Percentiles rank a stretch among this genome's conserved stretches.
Conservation (phyloP, 2,888 invertebrate genomes). For the Caenorhabditis sp. region DNA sequence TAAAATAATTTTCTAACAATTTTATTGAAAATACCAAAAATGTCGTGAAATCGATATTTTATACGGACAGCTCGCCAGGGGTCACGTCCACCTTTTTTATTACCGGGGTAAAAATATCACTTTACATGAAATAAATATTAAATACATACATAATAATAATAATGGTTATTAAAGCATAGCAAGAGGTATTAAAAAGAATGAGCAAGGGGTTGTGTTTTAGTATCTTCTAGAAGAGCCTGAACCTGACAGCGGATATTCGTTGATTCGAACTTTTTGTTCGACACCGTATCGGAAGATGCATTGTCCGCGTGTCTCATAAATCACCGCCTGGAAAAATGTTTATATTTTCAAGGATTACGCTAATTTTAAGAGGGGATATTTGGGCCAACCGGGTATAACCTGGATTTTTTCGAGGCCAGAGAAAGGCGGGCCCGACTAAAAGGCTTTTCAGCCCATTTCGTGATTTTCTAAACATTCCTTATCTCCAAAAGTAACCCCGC, state of each 20-base stretch:
- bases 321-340: constrained; percentile 49
- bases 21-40: too few species aligned
- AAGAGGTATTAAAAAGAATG: neutral
- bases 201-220: neutral
- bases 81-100: neutral
- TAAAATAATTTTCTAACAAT: too few species aligned
- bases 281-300: constrained; percentile 72
- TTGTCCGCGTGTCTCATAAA: constrained; percentile 69
- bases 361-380: too few species aligned
- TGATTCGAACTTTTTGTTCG: constrained; percentile 72
- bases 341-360: neutral
- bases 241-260: constrained; percentile 50
- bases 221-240: neutral
- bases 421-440: too few species aligned
- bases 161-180: neutral
- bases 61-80: too few species aligned
- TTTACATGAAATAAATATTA: neutral
- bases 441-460: too few species aligned
- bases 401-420: too few species aligned
- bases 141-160: neutral
- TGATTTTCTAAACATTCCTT: too few species aligned
- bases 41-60: too few species aligned
- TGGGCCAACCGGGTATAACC: too few species aligned
- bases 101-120: neutral
- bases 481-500: too few species aligned